Base-by-base conservation (phyloP, 2,888 invertebrate species). In the Heliconius sara region DNA sequence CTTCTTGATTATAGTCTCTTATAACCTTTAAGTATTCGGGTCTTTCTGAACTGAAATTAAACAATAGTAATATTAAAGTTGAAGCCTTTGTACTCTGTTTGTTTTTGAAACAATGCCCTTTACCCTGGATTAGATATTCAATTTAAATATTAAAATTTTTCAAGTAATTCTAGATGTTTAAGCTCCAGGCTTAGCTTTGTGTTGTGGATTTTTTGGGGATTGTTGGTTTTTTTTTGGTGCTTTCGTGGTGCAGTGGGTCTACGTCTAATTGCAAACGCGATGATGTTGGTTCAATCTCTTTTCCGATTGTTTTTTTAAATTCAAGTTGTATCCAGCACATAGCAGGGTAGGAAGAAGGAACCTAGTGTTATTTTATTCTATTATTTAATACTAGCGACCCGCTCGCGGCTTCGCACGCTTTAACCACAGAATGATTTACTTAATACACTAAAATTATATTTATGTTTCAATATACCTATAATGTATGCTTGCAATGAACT, bases 51-150 rank as follows among this genome's bases (percentile, higher is more conserved):
- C 52, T 80, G 73, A 78, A 79, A 81, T 82, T 76, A 30, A 78
- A 82, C 82, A 82, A 82, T 82, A 81, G 82, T 80, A 68, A 79
- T 80, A 81, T 79, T 81, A 79, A 81, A 81, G 73, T 80, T 79
- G 76, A 74, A 66, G 73, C 78, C 66, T 77, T 82, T 81, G 80
- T 80, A 52, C 79, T 13, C n/a, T 34, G 72, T 77, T 77, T 76
- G 76, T 79, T 76, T 30, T 67, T 79, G 76, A 72, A 72, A 74
- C 72, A 70, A 81, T 74, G 68, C 43, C 81, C 76, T 79, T 77
- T 76, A 77, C n/a, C 72, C 72, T n/a, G 72, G 72, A 72, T 57
- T 34, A 57, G 30, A 22, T 30, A 72, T 72, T 30, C 57, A 72
- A 72, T 72, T 57, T 30, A 30, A 57, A 57, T 72, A 30, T 57